A percentile compares a stretch with the other conserved stretches of the same genome.
Conservation (phyloP, 2,888 invertebrate species). For the Cryptocheilus praepositus region DNA sequence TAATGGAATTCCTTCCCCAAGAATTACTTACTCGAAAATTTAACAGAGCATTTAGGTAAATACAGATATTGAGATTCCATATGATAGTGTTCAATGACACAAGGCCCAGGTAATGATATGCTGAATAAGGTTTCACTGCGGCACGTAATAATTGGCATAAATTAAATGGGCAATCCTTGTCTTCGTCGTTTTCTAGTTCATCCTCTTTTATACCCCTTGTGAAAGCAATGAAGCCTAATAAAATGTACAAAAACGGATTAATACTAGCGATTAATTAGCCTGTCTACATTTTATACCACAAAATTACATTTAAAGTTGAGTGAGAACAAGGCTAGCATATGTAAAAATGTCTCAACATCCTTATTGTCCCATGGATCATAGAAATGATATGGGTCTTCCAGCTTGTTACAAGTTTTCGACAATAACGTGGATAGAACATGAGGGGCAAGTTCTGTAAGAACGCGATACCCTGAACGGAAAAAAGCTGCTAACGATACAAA, state of each 20-base stretch:
- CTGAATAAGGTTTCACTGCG: conserved; percentile 60
- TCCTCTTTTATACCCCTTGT: conserved; percentile 53
- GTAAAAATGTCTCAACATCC: conserved; percentile 61
- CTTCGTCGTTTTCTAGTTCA: conserved; percentile 50
- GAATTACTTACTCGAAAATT: conserved; percentile 63
- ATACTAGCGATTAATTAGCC: background rate
- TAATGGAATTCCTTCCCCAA: background rate
- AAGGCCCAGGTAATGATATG: conserved; percentile 67
- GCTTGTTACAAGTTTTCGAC: conserved; percentile 57
- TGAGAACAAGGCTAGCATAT: conserved; percentile 65
- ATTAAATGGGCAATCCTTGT: conserved; percentile 56
- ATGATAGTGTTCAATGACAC: conserved; percentile 62
- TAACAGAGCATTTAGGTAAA: conserved; percentile 58
- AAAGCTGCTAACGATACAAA: conserved; percentile 66
- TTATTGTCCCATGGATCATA: conserved; percentile 66
- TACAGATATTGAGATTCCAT: conserved; percentile 68
- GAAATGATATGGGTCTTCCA: conserved; percentile 64
- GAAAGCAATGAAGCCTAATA: conserved; percentile 65
- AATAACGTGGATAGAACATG: conserved; percentile 68
- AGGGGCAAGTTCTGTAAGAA: conserved; percentile 61
- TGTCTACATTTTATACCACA: background rate
- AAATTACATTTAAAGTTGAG: conserved; percentile 67
- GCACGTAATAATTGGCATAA: conserved; percentile 61
- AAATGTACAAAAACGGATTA: conserved; percentile 14
- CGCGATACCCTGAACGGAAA: conserved; percentile 58